Percentiles rank a stretch among this genome's conserved stretches.
These are phyloP conservation scores for Melitaea athalia DNA, from an alignment of 2,888 invertebrate genomes.

Conservation along the genomic window DNA sequence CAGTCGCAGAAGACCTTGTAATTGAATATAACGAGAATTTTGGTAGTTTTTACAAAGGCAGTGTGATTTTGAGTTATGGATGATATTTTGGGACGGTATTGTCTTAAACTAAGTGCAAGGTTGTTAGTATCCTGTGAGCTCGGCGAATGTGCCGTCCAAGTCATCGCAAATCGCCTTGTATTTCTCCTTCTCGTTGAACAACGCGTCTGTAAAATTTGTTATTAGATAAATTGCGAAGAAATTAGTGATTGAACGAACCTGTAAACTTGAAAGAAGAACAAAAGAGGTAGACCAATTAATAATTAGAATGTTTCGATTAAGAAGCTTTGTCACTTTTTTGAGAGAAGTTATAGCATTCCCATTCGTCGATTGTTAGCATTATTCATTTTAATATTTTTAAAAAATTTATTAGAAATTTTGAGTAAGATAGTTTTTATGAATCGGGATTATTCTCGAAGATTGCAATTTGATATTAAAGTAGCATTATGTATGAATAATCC, in stretches of 20 bases:
- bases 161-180: constrained; percentile 99
- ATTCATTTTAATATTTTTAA: constrained; percentile 40
- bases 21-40: constrained; percentile 22
- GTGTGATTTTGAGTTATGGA: constrained; percentile 25
- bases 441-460: not conserved
- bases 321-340: constrained; percentile 49
- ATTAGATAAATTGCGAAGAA: constrained; percentile 61
- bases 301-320: constrained; percentile 56
- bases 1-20: constrained; percentile 16
- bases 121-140: constrained; percentile 97
- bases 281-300: constrained; percentile 47
- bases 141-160: constrained; percentile 97
- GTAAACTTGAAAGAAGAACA: constrained; percentile 27
- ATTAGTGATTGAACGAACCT: constrained; percentile 36
- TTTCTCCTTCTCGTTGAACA: constrained; percentile 94
- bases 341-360: constrained; percentile 64
- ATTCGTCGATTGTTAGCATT: constrained; percentile 51
- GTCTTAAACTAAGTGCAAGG: constrained; percentile 69
- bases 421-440: not conserved
- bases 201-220: constrained; percentile 87
- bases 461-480: not conserved
- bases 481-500: not conserved
- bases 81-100: constrained; percentile 57
- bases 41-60: constrained; percentile 20
- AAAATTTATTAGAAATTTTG: constrained; percentile 8